phyloP scores from a whole-genome alignment of 2,797 vertebrate genomes.

The Clarias laeviceps region DNA sequence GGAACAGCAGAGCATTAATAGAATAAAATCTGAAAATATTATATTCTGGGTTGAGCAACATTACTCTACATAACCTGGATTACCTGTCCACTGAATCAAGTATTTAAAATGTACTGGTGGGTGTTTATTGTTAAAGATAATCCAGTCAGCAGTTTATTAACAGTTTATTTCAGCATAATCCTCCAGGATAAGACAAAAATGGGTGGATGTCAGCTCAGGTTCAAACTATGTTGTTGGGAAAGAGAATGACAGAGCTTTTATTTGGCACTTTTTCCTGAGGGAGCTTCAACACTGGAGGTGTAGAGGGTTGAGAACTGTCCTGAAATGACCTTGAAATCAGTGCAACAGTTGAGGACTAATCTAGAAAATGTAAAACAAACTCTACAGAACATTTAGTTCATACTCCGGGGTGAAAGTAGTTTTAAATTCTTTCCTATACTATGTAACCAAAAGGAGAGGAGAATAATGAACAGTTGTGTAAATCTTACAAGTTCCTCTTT shows the following conservation, averaged over 20 bases:
- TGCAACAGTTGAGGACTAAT: not conserved
- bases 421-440: too few species aligned
- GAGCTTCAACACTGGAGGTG: not conserved
- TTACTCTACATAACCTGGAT: constrained; percentile 39
- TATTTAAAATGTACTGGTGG: constrained; percentile 31
- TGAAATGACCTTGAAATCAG: not conserved
- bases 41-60: constrained; percentile 7
- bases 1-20: not conserved
- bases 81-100: constrained; percentile 37
- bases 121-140: constrained; percentile 46
- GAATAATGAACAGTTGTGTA: too few species aligned
- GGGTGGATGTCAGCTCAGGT: constrained; percentile 38
- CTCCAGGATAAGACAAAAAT: constrained; percentile 34
- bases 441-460: too few species aligned
- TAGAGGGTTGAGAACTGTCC: not conserved
- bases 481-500: too few species aligned
- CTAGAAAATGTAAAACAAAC: not conserved
- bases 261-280: not conserved
- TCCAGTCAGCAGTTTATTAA: constrained; percentile 31
- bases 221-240: not conserved
- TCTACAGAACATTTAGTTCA: not conserved
- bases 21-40: constrained; percentile 1
- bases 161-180: not conserved
- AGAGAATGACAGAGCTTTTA: not conserved
- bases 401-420: not conserved